Conservation (phyloP, 2,888 invertebrate genomes). For the Diloba caeruleocephala region DNA sequence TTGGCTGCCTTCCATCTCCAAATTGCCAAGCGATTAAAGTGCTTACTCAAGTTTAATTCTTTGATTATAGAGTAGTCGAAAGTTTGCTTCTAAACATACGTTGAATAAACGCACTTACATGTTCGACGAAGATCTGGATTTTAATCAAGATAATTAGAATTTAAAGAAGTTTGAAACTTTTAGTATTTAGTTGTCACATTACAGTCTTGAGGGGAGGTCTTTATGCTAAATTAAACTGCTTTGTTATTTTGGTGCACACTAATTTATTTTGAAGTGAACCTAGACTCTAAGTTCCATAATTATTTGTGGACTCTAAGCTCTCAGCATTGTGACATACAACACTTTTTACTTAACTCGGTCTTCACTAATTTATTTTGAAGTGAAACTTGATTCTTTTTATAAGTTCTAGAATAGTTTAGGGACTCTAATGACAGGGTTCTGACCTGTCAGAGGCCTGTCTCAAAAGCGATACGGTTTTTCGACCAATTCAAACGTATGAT, state of each 20-base stretch:
- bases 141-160: conserved; percentile 57
- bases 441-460: too few species aligned
- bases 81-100: conserved; percentile 49
- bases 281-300: conserved; percentile 6
- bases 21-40: conserved; percentile 57
- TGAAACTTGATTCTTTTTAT: too few species aligned
- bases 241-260: conserved; percentile 14
- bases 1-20: conserved; percentile 54
- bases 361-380: too few species aligned
- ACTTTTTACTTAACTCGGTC: too few species aligned
- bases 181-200: conserved; percentile 38
- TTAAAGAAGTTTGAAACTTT: conserved; percentile 52
- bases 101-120: conserved; percentile 52
- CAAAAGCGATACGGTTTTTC: too few species aligned
- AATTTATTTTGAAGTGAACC: conserved; percentile 22
- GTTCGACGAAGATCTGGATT: conserved; percentile 42
- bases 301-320: too few species aligned
- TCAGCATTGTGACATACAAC: too few species aligned
- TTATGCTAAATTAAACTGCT: conserved; percentile 41
- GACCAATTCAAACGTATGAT: too few species aligned
- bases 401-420: too few species aligned
- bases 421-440: too few species aligned
- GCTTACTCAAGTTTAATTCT: conserved; percentile 56
- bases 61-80: conserved; percentile 54
- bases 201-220: conserved; percentile 26